Base-by-base conservation (phyloP, 2,888 invertebrate genomes). In the Trissolcus japonicus region DNA sequence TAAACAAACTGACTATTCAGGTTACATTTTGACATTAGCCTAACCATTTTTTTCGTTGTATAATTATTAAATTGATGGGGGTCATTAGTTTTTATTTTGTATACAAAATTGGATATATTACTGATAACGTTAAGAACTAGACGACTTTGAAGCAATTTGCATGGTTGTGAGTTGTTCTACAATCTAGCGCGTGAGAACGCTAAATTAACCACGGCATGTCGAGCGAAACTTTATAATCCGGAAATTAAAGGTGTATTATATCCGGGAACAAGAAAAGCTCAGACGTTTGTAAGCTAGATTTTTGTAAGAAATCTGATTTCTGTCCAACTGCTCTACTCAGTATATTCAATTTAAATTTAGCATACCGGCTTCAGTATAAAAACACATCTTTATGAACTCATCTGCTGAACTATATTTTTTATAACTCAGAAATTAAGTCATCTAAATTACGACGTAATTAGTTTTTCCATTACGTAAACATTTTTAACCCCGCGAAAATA, bases 191-290 rank as follows among this genome's bases (percentile, higher is more conserved):
- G 83, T 83, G 84, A 83, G 83, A 82, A 83, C 81, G 82, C 83
- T 84, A 84, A 86, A 87, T 86, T 84, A 86, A 84, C 82, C 82
- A 81, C 79, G 79, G 78, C 81, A 80, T 83, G 81, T 83, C 83
- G 82, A 83, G 82, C 83, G 81, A 81, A 83, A 86, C 85, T 86
- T 87, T 86, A 87, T 87, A 87, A 87, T 87, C 85, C 87, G 86
- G 87, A 88, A 87, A 87, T 88, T 86, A 87, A 88, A 87, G 83
- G 85, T 85, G 85, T 85, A 85, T 87, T 86, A 86, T 86, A 86
- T 86, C 84, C 84, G 85, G 60, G 81, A 71, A 78, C 53, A 79
- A 78, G 74, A 76, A 68, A 61, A 55, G 69, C 50, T 71, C 53
- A 69, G 76, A 74, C 74, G 78, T 66, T 71, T 73, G 59, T 71